Base-by-base conservation (phyloP, 2,113 vertebrate species). In the Castor canadensis region DNA sequence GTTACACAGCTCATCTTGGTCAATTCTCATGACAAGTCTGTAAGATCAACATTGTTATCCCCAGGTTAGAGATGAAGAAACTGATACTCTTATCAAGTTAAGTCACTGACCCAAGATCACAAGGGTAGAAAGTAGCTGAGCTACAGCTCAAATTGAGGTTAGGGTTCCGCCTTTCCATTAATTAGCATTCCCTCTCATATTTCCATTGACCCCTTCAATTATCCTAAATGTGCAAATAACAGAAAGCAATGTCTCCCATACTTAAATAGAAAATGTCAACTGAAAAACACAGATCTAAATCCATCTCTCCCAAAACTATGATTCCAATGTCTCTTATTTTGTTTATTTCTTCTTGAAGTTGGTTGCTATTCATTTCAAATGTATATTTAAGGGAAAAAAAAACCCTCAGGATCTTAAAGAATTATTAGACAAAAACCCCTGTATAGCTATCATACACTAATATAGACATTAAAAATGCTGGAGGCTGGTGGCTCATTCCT, bases 261-360 rank as follows among this genome's bases (percentile, higher is more conserved):
- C 43, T 67, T 58, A 26, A 20, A 35, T 15, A 84, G 49, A 95
- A 93, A 92, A 67, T 94, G 58, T 73, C 91, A 93, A 66, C 26
- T 73, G 82, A 60, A 89, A 87, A 91, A 60, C 43, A 93, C 6
- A 87, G 26, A 82, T 75, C 40, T 47, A 77, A 95, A 92, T 87
- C 26, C 84, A 84, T 89, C 32, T 90, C 17, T 67, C 32, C 47
- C 6, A 0, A 81, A 93, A 91, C 72, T 85, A 71, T 40, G n/a
- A 43, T 92, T 89, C 64, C 62, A 87, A 35, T 83, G 20, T 3
- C 56, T 96, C 60, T 91, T 88, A 38, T 67, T 79, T 92, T 69
- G 66, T 83, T 93, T 81, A 90, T 9, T 54, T 92, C 79, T 84
- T 87, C 58, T 87, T 93, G 47, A 84, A 96, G 45, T n/a, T 24